These are phyloP conservation scores for Amazona ochrocephala DNA, from an alignment of 2,797 vertebrate genomes.

Conservation along the genomic window DNA sequence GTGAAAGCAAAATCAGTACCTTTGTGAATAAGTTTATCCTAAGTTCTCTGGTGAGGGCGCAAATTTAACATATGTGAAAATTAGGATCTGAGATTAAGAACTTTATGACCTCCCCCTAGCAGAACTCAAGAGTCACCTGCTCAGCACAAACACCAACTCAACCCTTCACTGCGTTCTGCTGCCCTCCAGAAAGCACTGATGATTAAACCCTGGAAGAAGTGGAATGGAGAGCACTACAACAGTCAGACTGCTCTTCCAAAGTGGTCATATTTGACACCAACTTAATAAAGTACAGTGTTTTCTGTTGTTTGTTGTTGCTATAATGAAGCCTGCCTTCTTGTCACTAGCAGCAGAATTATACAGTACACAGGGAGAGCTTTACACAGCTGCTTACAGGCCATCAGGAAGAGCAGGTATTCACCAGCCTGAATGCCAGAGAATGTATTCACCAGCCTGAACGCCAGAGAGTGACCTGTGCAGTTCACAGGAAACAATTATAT, in stretches of 20 bases:
- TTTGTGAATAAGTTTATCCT: neutral
- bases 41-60: neutral
- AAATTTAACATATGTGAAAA: neutral
- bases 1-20: neutral
- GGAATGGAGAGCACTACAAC: neutral
- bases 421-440: neutral
- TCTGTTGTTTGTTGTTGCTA: neutral
- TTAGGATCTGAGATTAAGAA: neutral
- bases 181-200: neutral
- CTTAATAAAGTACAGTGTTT: neutral
- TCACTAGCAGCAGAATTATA: neutral
- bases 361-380: neutral
- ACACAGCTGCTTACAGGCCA: neutral
- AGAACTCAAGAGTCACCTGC: neutral
- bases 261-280: neutral
- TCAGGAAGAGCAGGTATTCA: neutral
- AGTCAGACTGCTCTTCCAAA: neutral
- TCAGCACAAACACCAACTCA: neutral
- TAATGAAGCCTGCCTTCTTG: fast-evolving
- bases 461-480: neutral
- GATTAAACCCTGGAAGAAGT: neutral
- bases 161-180: neutral
- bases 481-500: constrained; percentile 38
- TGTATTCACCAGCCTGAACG: too few relatives aligned
- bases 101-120: neutral